These are phyloP conservation scores for Baryphthengus martii DNA, from an alignment of 2,113 vertebrate genomes.

Conservation along the genomic window DNA sequence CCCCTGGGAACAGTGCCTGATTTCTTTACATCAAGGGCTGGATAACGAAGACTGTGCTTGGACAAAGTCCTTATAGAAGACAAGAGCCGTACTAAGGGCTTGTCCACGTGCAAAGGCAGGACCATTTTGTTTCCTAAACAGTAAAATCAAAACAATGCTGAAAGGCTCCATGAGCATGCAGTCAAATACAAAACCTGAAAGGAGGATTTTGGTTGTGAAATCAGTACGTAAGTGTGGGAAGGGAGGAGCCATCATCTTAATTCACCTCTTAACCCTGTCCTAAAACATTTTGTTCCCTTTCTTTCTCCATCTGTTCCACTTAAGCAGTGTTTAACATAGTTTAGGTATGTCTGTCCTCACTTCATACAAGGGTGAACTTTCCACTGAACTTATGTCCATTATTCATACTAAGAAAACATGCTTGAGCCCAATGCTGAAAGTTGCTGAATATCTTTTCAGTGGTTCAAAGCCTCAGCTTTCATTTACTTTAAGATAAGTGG, in stretches of 20 bases:
- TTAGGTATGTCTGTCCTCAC: neutral
- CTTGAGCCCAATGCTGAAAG: neutral
- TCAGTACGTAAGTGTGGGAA: neutral
- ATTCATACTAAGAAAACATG: neutral
- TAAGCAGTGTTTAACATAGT: too few species aligned
- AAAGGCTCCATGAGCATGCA: neutral
- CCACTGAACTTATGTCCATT: neutral
- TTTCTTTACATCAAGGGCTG: neutral
- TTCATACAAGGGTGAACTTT: neutral
- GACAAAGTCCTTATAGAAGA: neutral
- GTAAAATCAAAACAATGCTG: neutral
- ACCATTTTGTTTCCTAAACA: neutral
- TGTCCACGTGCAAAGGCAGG: neutral
- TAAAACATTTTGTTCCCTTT: neutral
- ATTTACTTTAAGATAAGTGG: neutral
- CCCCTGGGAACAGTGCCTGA: neutral
- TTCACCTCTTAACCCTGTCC: neutral
- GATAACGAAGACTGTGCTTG: neutral
- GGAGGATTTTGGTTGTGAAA: neutral
- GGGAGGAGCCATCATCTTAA: neutral
- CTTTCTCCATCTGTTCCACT: neutral
- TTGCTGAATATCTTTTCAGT: neutral
- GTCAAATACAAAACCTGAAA: neutral
- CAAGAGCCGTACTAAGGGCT: neutral
- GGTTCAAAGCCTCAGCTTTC: conserved; percentile 15